phyloP scores from a whole-genome alignment of 1,140 invertebrate genomes.

The Gryon sp. region DNA sequence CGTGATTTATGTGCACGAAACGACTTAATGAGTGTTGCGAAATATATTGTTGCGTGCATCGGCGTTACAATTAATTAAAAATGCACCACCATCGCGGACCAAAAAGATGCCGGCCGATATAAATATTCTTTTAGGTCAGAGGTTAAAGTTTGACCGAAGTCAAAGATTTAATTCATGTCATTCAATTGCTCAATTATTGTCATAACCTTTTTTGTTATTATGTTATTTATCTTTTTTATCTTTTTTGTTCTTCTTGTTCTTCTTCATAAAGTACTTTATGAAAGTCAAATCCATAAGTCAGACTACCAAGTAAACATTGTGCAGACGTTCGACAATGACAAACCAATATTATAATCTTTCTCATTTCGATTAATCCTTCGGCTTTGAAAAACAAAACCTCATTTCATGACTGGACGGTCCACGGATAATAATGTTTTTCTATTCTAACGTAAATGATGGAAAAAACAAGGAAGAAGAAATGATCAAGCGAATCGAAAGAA shows the following conservation, averaged over 20 bases:
- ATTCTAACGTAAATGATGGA: no score
- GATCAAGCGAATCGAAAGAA: constrained; percentile 1
- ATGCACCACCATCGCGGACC: constrained; percentile 19
- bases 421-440: constrained; percentile 13
- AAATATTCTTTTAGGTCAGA: constrained; percentile 57
- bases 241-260: no score
- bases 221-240: no score
- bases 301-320: constrained; percentile 2
- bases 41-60: constrained; percentile 43
- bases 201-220: no score
- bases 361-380: not conserved
- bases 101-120: constrained; percentile 25
- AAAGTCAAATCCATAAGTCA: not conserved
- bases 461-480: no score
- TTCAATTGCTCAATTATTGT: no score
- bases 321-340: not conserved
- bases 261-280: constrained; percentile 7
- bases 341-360: no score
- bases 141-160: constrained; percentile 39
- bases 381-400: constrained; percentile 10
- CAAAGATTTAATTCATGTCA: no score
- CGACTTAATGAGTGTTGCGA: constrained; percentile 44
- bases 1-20: constrained; percentile 50
- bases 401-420: constrained; percentile 3
- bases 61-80: constrained; percentile 49